Percentiles rank a stretch among this genome's conserved stretches.
These are phyloP conservation scores for Lasioglossum morio DNA, from an alignment of 2,888 invertebrate genomes.

Conservation along the genomic window DNA sequence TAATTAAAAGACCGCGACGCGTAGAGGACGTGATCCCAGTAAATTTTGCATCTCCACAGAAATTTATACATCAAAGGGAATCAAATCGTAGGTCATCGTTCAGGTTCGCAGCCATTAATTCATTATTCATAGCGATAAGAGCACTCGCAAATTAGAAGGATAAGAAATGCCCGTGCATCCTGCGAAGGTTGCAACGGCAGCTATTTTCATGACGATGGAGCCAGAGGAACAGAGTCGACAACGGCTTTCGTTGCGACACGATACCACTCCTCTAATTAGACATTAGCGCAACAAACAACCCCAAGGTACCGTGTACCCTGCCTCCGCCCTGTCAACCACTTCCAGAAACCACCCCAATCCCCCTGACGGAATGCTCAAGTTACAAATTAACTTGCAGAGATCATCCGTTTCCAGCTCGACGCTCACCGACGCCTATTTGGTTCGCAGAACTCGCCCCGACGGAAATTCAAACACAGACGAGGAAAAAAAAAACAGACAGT, in stretches of 20 bases:
- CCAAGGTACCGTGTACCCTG: constrained; percentile 74
- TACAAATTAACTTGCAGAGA: constrained; percentile 84
- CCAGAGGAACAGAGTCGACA: constrained; percentile 50
- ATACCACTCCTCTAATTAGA: constrained; percentile 83
- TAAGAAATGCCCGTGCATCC: background rate
- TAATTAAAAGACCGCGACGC: background rate
- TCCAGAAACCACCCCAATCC: constrained; percentile 67
- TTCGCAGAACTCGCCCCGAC: constrained; percentile 39
- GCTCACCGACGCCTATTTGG: constrained; percentile 61
- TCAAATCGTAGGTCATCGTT: constrained; percentile 12
- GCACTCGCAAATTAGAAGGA: background rate
- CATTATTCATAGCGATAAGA: constrained; percentile 11
- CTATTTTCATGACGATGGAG: constrained; percentile 55
- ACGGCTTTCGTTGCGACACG: constrained; percentile 78
- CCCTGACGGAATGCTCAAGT: constrained; percentile 80
- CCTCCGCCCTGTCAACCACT: constrained; percentile 63
- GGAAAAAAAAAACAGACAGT: constrained; percentile 46
- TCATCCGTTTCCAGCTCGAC: constrained; percentile 79
- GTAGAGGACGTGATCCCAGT: background rate
- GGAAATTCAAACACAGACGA: constrained; percentile 65
- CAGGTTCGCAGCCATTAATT: constrained; percentile 11
- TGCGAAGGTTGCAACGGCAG: constrained; percentile 35
- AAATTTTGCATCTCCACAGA: background rate
- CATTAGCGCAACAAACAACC: constrained; percentile 83
- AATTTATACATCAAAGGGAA: background rate